Base-by-base conservation (phyloP, 2,797 vertebrate genomes). In the Chelidonichthys spinosus region DNA sequence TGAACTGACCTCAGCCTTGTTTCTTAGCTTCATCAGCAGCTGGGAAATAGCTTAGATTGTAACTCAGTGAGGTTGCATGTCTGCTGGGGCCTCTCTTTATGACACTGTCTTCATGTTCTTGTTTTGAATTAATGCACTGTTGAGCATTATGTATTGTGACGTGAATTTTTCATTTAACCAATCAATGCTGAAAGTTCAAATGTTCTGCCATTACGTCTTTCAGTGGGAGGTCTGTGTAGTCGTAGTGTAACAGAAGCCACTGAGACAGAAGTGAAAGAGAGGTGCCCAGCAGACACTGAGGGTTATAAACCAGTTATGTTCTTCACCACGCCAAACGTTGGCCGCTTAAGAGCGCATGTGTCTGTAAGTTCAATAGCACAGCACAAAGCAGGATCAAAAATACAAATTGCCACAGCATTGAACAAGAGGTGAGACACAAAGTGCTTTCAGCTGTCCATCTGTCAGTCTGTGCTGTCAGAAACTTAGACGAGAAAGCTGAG, bases 371-470 rank as follows among this genome's bases (percentile, higher is more conserved):
- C 69, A 69, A 80, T 85, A 84, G 80, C 73, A 74, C 79, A 74
- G 61, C 81, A 84, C 71, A 70, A 74, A 80, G 76, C 59, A 63
- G 74, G 82, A 82, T 56, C n/a, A 65, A 46, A 76, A 44, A 49
- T 44, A 69, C 58, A 59, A 62, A 78, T 69, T 1, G 66, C 84
- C 81, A 79, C 86, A 63, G 85, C 86, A 60, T 43, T 53, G 72
- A 76, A 85, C 77, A 56, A 78, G 74, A 81, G 84, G 85, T 78
- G 83, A 89, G 71, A 89, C 78, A 81, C 79, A 72, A 78, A 87
- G 88, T 81, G 82, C 85, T 78, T 82, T 66, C 78, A 44, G 54
- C 55, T 42, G 88, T 89, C 85, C 67, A 11, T 74, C 83, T 64
- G 79, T 72, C 85, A 82, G 69, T 73, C 76, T 76, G 82, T 49